Evolutionary conservation across 2,888 invertebrate genomes (phyloP), one percentile per base, ranked within the genome.

Genomic region (Steinernema carpocapsae): DNA sequence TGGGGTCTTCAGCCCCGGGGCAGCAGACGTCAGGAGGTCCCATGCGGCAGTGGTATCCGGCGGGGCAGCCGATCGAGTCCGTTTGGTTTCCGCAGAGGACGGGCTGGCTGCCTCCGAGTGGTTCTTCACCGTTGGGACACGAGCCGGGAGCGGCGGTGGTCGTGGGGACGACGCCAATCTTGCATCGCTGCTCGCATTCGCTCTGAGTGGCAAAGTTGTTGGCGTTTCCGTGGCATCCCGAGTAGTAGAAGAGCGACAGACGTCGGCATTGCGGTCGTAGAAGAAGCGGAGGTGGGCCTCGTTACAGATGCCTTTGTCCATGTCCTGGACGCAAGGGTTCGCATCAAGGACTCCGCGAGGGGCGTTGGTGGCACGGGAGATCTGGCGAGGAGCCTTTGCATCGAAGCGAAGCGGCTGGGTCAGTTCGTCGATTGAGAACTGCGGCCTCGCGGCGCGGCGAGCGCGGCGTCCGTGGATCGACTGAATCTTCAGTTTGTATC

Each of bases 1-100:
- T 78, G 22, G 72, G 76, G 17, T 29, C 32, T 37, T 78, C 79
- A 19, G 73, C 76, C 43, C 78, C 82, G 1, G 85, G 86, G 74
- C 86, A 86, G 78, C 86, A 86, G 46, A 86, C 85, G 77, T 85
- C 84, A 70, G 86, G 86, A 70, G 86, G 86, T 52, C 86, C 86
- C 70, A 75, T 72, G 51, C 84, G 78, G 76, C 86, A 86, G 75
- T 82, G 83, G 78, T 82, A 86, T 56, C 83, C 84, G 7, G 78
- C 73, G n/a, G 86, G 86, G 73, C 86, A 86, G 45, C 86, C 86
- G 71, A 86, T 86, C 26, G 83, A 83, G 32, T 86, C 86, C 17
- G 84, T 84, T 29, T 74, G 75, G 71, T 79, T 82, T 6, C 83
- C 86, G 77, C 86, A 86, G 29, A 86, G 82, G 26, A 86, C 86